phyloP scores from a whole-genome alignment of 2,113 vertebrate genomes.

The Bubo scandiacus region DNA sequence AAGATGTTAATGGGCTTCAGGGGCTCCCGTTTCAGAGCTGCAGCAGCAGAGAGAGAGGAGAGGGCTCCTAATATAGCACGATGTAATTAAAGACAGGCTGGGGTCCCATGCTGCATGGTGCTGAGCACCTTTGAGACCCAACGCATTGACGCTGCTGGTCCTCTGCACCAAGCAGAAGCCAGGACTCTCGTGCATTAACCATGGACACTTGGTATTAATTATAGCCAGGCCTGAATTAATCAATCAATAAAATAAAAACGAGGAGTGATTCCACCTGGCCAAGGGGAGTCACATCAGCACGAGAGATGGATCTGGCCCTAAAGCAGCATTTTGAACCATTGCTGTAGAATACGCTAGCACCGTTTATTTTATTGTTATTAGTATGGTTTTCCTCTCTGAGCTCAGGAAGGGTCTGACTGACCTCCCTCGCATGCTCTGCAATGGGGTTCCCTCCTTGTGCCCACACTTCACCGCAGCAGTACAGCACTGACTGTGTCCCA shows the following conservation, averaged over 20 bases:
- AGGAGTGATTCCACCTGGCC: background rate
- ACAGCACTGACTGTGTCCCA: background rate
- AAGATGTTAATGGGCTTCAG: background rate
- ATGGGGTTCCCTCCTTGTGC: background rate
- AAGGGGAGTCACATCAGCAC: background rate
- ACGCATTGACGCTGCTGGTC: background rate
- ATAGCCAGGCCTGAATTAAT: background rate
- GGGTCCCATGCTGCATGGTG: background rate
- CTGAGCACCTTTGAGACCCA: background rate
- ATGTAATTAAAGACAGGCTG: background rate
- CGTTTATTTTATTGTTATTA: background rate
- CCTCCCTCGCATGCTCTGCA: rapidly evolving
- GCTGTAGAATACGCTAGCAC: conserved; percentile 39
- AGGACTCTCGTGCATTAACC: background rate
- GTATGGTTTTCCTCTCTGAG: background rate
- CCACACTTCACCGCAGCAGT: rapidly evolving
- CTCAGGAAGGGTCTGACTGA: background rate
- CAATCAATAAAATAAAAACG: background rate
- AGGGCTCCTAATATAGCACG: rapidly evolving
- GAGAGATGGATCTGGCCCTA: background rate
- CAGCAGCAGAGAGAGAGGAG: background rate
- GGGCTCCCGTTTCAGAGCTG: background rate
- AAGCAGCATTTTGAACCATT: conserved; percentile 12
- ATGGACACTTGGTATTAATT: background rate
- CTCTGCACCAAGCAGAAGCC: background rate